phyloP scores from a whole-genome alignment of 2,113 vertebrate genomes.

The Eonycteris spelaea region DNA sequence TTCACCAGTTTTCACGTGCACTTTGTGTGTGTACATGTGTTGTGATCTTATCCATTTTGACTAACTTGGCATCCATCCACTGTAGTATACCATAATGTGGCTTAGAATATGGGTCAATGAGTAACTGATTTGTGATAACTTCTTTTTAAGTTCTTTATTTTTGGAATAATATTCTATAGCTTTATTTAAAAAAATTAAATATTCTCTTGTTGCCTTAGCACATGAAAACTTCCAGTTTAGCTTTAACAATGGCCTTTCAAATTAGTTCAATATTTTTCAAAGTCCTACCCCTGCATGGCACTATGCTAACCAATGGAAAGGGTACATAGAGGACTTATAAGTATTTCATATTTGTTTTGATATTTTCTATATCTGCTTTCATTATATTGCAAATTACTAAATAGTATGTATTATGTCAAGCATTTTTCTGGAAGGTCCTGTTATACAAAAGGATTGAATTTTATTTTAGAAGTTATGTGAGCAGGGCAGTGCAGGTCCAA shows the following conservation, averaged over 20 bases:
- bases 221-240: neutral
- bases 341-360: neutral
- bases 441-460: neutral
- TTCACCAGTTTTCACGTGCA: neutral
- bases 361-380: neutral
- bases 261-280: neutral
- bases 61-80: neutral
- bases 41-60: neutral
- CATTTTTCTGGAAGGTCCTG: neutral
- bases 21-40: neutral
- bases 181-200: neutral
- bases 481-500: neutral
- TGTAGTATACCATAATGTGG: neutral
- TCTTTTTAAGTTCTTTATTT: neutral
- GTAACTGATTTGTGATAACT: neutral
- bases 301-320: neutral
- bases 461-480: neutral
- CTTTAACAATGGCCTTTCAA: neutral
- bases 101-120: neutral
- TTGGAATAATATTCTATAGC: neutral
- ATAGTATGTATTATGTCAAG: neutral
- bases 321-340: neutral
- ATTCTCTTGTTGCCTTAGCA: neutral
- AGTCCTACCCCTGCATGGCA: rapidly evolving
- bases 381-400: neutral